Evolutionary conservation across 2,113 vertebrate genomes (phyloP), one percentile per base, ranked within the genome.

Genomic region (Peromyscus leucopus): DNA sequence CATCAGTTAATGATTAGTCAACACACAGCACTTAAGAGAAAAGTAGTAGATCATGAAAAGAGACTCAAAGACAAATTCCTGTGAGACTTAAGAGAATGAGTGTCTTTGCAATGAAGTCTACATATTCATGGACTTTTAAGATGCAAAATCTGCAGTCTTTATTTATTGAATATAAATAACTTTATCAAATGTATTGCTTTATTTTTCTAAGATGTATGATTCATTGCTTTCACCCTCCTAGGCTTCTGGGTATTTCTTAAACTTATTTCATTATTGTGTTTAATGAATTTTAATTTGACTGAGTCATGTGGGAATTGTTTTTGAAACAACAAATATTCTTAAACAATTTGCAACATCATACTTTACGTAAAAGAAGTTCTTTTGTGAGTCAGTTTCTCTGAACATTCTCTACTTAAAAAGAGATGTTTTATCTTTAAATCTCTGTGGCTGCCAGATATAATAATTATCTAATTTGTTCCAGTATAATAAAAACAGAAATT

Each of bases 281-380:
- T 86, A 76, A 83, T 83, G 24, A 96, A 95, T 19, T 63, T 76
- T 89, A 12, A 76, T 90, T 85, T 86, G 24, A 82, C 9, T 59
- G 59, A 63, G 15, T 36, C 28, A 59, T 15, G 31, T 31, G 26
- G 19, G 12, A 57, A 88, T n/a, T 46, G 63, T 46, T 90, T 95
- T 90, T 78, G 69, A 79, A 96, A 76, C 28, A 86, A 65, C 22
- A 83, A 59, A 82, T 86, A 71, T 61, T 91, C 78, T 76, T 48
- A 42, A 39, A 57, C n/a, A 94, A 51, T 65, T 79, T 21, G 65
- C 86, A 75, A 59, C 2, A 63, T 59, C 26, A 88, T 8, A 69
- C 28, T 69, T 90, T 90, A 71, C 78, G 93, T 17, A 51, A n/a
- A 75, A 42, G 39, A 83, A 75, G 11, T 65, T 33, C 3, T 74